Evolutionary conservation across 30 jellyfish, hydroid and myxozoan genomes (phyloP), one percentile per base, ranked within the genome.

Genomic region (Turritopsis rubra): DNA sequence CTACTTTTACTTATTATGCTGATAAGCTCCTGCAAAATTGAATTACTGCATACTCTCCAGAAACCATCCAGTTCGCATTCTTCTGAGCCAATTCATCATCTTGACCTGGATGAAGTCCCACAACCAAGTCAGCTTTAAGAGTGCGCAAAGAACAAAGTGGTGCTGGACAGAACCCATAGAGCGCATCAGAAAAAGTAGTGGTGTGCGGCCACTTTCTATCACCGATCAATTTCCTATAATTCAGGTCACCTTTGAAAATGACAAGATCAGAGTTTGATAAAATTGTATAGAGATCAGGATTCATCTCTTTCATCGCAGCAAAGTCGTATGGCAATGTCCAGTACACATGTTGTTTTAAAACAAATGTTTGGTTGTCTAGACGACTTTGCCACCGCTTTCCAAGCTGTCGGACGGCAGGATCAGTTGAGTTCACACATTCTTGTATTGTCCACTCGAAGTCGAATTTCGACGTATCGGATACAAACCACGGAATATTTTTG

Each of bases 401-500:
- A 24, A 94, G 73, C 88, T 72, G 87, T 1, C 83, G 80, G 52
- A 85, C 72, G 29, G 81, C 90, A 19, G 76, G 54, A 54, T 89
- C 92, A 18, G 82, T 89, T 20, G 97, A 88, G 52, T 86, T 79
- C 80, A 53, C 71, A 53, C 97, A 88, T 79, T 94, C 89, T 78
- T 94, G 91, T 8, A 94, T 80, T 21, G 97, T 94, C 97, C 97
- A 94, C 41, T 28, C 81, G 75, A 94, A 88, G 73, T 94, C 99
- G 22, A 53, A 41, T 60, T 72, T 83, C 29, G 94, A 54, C 7
- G 95, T 81, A 52, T 94, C 99, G 18, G 99, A 94, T 30, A 94
- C 99, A 84, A 94, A 94, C 99, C 99, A 94, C 1, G 99, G 99
- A 20, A 88, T 94, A 54, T 85, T 73, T 90, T 94, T 94, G n/a